Conservation (phyloP, 1,140 invertebrate genomes). For the Ylistrum balloti region DNA sequence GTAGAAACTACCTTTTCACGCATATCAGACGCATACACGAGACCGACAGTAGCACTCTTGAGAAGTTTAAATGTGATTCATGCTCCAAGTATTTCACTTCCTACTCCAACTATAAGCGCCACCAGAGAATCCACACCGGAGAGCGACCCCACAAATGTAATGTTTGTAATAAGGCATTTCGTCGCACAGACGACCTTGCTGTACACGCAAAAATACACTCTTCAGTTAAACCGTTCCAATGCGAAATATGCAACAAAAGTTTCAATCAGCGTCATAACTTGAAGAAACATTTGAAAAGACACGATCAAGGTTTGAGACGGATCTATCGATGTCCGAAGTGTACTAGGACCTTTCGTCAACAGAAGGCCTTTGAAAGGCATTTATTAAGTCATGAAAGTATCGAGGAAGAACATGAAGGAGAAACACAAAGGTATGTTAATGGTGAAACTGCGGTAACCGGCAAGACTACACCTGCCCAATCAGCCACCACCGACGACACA, state of each 20-base stretch:
- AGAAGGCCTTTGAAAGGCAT: neutral
- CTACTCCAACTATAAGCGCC: neutral
- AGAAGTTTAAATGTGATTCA: neutral
- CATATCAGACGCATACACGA: slow-evolving; percentile 14
- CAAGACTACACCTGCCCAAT: neutral
- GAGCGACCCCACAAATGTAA: neutral
- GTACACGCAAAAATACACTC: neutral
- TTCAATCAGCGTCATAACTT: neutral
- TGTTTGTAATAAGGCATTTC: neutral
- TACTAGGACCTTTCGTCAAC: neutral
- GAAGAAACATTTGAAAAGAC: slow-evolving; percentile 8
- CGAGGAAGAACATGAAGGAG: neutral
- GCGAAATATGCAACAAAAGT: neutral
- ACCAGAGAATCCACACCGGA: neutral
- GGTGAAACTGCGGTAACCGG: neutral
- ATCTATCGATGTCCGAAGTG: neutral
- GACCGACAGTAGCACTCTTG: neutral
- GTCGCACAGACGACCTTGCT: neutral
- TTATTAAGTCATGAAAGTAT: neutral
- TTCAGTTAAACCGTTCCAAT: neutral
- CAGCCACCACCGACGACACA: neutral
- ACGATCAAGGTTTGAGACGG: neutral
- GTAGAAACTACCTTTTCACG: slow-evolving; percentile 3
- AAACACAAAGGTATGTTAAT: neutral
- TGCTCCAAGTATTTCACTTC: neutral